Conservation (phyloP, 2,888 invertebrate genomes). For the Sceliomorpha sp. region DNA sequence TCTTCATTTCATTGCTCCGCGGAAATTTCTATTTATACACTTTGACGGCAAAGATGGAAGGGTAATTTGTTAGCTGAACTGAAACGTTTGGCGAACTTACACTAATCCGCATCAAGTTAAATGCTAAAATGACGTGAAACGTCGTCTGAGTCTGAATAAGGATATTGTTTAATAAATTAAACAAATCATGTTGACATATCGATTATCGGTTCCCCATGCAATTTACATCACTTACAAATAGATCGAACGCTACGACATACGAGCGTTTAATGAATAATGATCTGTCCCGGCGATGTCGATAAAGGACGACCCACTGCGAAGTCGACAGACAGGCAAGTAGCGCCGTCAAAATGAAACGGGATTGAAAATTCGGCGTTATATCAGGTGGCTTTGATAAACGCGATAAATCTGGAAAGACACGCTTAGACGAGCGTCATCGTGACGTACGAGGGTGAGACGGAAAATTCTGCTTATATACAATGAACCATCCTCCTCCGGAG, state of each 20-base stretch:
- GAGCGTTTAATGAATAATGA: slow-evolving; percentile 30
- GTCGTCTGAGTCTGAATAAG: no score
- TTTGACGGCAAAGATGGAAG: no score
- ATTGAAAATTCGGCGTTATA: slow-evolving; percentile 66
- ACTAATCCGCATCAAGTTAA: no score
- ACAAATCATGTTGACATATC: no score
- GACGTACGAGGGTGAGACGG: slow-evolving; percentile 71
- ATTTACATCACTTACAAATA: slow-evolving; percentile 32
- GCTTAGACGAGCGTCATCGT: slow-evolving; percentile 72
- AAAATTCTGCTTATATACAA: slow-evolving; percentile 54
- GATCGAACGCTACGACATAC: slow-evolving; percentile 9
- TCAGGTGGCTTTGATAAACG: slow-evolving; percentile 70
- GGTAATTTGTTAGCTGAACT: no score
- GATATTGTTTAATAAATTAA: no score
- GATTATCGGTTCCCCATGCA: no score
- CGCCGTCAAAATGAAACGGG: slow-evolving; percentile 43
- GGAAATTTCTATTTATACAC: no score
- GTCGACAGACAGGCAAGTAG: slow-evolving; percentile 19
- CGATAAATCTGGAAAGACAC: slow-evolving; percentile 74
- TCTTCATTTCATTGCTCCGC: no score
- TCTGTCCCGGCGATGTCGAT: slow-evolving; percentile 1
- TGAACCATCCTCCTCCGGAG: slow-evolving; percentile 42
- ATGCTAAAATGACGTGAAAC: no score
- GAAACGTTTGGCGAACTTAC: no score
- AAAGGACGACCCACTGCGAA: slow-evolving; percentile 16